Evolutionary conservation across 2,113 vertebrate genomes (phyloP).

Genomic region (Peromyscus californicus): DNA sequence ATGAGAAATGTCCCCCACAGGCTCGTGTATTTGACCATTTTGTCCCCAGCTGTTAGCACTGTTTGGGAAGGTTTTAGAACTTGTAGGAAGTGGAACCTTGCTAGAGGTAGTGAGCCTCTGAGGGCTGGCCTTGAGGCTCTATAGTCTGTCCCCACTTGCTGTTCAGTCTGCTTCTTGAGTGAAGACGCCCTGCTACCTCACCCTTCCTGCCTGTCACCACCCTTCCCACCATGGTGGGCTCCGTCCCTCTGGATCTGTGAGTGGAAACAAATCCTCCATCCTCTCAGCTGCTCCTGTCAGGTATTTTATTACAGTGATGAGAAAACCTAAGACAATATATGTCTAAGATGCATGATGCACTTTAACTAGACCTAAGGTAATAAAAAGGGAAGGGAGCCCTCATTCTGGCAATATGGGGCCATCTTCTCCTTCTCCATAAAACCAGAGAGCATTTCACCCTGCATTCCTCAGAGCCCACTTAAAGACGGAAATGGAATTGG

Average conservation of each 20-base stretch:
- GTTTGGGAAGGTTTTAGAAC: neutral
- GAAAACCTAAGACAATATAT: neutral
- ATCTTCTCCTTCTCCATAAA: neutral
- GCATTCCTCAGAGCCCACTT: neutral
- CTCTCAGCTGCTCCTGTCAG: neutral
- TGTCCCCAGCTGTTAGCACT: neutral
- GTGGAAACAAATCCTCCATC: neutral
- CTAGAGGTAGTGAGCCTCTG: neutral
- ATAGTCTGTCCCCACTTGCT: neutral
- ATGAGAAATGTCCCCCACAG: neutral
- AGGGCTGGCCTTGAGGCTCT: neutral
- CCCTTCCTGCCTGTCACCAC: neutral
- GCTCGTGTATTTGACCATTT: neutral
- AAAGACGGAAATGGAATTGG: neutral
- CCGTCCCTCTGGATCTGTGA: neutral
- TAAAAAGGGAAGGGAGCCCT: neutral
- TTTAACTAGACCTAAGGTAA: neutral
- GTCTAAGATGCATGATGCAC: neutral
- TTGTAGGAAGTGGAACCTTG: neutral
- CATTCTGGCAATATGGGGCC: neutral
- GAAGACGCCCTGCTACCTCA: too few species aligned
- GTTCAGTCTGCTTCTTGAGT: neutral
- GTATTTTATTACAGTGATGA: neutral
- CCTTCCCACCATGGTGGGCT: too few species aligned
- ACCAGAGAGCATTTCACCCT: neutral